Percentiles rank a stretch among this genome's conserved stretches.
These are phyloP conservation scores for Pagetopsis macropterus DNA, from an alignment of 2,797 vertebrate species.

Conservation along the genomic window DNA sequence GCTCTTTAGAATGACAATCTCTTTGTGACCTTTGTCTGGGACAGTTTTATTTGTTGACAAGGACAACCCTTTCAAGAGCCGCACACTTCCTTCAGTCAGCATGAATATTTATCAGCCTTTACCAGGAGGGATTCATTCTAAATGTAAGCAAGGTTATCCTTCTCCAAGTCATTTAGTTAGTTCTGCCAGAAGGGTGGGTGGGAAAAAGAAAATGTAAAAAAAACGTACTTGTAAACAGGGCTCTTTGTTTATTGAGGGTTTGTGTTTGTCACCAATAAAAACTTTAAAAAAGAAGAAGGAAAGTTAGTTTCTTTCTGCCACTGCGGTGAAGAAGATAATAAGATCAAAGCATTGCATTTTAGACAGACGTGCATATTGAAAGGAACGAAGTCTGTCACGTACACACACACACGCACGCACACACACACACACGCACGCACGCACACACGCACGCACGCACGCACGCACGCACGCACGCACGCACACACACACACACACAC, in stretches of 20 bases:
- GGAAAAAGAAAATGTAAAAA: too few relatives aligned
- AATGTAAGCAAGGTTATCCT: constrained; percentile 62
- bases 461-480: background rate
- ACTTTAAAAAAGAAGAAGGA: too few relatives aligned
- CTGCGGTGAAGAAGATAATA: constrained; percentile 39
- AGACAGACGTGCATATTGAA: constrained; percentile 17
- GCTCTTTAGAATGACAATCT: constrained; percentile 70
- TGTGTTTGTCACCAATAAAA: too few relatives aligned
- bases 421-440: background rate
- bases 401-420: too few relatives aligned
- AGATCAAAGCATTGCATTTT: constrained; percentile 25
- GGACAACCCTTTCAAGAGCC: constrained; percentile 63
- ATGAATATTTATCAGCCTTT: constrained; percentile 66
- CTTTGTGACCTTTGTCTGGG: constrained; percentile 65
- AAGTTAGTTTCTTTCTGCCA: background rate
- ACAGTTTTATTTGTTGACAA: constrained; percentile 69
- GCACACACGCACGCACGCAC: background rate
- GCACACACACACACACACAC: background rate
- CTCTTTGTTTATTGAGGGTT: too few relatives aligned
- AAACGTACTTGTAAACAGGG: too few relatives aligned
- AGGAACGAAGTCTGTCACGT: background rate
- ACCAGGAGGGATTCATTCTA: constrained; percentile 52
- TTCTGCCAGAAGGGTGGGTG: constrained; percentile 10
- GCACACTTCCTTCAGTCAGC: constrained; percentile 44
- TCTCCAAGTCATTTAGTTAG: constrained; percentile 41